A percentile compares a stretch with the other conserved stretches of the same genome.
Evolutionary conservation across 2,797 vertebrate species (phyloP).

Genomic region (Parauchenoglanis punctatus): DNA sequence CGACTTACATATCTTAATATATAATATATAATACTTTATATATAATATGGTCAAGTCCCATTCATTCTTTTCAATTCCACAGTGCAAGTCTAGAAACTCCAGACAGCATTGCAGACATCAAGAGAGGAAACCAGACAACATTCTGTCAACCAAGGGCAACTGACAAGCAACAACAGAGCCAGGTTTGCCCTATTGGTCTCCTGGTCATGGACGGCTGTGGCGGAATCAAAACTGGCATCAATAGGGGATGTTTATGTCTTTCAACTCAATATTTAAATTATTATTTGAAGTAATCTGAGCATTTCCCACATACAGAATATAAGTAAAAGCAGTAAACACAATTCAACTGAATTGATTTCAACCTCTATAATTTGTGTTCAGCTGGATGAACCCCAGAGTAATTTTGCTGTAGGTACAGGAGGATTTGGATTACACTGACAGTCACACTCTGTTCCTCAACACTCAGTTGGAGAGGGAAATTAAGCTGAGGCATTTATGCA

Average conservation of each 20-base stretch:
- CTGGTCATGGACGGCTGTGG: background rate
- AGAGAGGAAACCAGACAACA: background rate
- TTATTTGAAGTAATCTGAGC: background rate
- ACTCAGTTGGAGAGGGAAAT: slow-evolving; percentile 20
- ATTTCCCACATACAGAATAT: background rate
- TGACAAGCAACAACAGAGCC: background rate
- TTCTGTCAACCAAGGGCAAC: background rate
- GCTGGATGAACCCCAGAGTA: background rate
- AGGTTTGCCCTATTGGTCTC: background rate
- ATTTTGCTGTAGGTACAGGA: background rate
- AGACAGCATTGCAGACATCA: background rate
- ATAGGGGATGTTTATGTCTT: background rate
- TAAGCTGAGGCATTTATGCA: slow-evolving; percentile 27
- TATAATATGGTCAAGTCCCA: background rate
- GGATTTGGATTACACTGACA: slow-evolving; percentile 25
- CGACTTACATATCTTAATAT: too few species aligned
- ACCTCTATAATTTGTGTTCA: background rate
- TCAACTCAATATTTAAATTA: background rate
- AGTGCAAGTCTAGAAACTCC: background rate
- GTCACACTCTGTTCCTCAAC: slow-evolving; percentile 20
- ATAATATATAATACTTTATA: background rate
- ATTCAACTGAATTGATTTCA: slow-evolving; percentile 3
- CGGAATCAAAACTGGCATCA: background rate
- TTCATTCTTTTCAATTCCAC: background rate
- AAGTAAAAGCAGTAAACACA: background rate